Base-by-base conservation (phyloP, 1,140 invertebrate genomes). In the Cepaea nemoralis region DNA sequence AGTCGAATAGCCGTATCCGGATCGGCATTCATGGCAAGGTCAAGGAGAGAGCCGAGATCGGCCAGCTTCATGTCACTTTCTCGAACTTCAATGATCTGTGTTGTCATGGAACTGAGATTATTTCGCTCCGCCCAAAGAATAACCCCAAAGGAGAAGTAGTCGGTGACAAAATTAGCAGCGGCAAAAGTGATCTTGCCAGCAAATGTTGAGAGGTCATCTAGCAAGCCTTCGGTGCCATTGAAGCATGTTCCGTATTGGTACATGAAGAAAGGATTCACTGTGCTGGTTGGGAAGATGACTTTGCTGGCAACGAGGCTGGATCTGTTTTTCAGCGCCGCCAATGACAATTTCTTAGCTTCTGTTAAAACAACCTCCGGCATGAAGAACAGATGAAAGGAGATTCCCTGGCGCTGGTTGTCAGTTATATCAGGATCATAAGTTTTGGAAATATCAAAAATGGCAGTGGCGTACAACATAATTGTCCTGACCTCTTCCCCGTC, bases 381-480 rank as follows among this genome's bases (percentile, higher is more conserved):
- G 75, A 86, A 89, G 45, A 90, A 83, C 16, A 90, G 67, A 75
- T 90, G 82, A 37, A 85, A 89, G 14, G 83, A 63, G 19, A 89
- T 40, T 31, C 84, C 87, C 37, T 85, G 77, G 48, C 83, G 82
- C n/a, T 42, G 59, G 59, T 88, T 83, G 19, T 78, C 81, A 6
- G 81, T 37, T 14, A 90, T 84, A 80, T 91, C 90, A 0, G 90
- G 90, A 80, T 91, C 90, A 48, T 84, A 77, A 1, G 89, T 89
- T 31, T 75, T 81, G 14, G 79, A 80, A 50, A 91, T 84, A 75
- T 91, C 85, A 45, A 90, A 82, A n/a, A 86, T 88, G 8, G 88
- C 84, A 14, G 83, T 87, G 5, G 85, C 88, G 66, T 88, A 89
- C 22, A 84, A 81, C 35, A 88, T 80, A 81, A 89, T 86, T 8